Base-by-base conservation (phyloP, 2,113 vertebrate genomes). In the Xiphias gladius region DNA sequence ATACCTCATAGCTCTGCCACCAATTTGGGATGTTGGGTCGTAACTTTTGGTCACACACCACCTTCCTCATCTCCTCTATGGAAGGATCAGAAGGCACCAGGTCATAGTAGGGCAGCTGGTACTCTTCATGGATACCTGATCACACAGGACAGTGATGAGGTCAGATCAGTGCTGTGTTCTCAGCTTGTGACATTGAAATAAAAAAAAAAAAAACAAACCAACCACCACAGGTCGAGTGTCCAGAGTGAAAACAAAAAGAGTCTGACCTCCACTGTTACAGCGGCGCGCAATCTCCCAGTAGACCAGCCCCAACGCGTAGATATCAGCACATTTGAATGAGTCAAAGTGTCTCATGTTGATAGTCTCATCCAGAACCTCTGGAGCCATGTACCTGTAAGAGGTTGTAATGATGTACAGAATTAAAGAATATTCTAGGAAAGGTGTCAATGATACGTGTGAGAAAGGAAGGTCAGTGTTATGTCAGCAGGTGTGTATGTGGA, bases 291-390 rank as follows among this genome's bases (percentile, higher is more conserved):
- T 97, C 95, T 99, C 98, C 98, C 98, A 99, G 76, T 99, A 99
- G 24, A 99, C 97, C 55, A 99, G 95, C 20, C 98, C 98, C 54
- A 99, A 82, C 61, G 97, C 97, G 0, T 99, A 99, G 91, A 99
- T 99, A 67, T 99, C 98, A 0, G 97, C 98, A 90, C 97, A 99
- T 85, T 99, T 99, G 86, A 99, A 99, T 0, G 97, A 99, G 86
- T 99, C 98, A 55, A 99, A 99, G 93, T 99, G 98, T 78, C 97
- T 97, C 97, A 97, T 99, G 92, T 99, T 99, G 88, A 99, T 98
- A 26, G 96, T 99, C 88, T 99, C 97, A 65, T 99, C 98, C 89
- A 99, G 88, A 17, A 99, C 98, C 90, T 99, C 98, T 0, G 98
- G 98, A 69, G 98, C 97, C 98, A 99, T 99, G 93, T 99, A 99